Evolutionary conservation across 35 echinoderm and acorn worm genomes (phyloP), one percentile per base, ranked within the genome.

Genomic region (Acanthaster planci): DNA sequence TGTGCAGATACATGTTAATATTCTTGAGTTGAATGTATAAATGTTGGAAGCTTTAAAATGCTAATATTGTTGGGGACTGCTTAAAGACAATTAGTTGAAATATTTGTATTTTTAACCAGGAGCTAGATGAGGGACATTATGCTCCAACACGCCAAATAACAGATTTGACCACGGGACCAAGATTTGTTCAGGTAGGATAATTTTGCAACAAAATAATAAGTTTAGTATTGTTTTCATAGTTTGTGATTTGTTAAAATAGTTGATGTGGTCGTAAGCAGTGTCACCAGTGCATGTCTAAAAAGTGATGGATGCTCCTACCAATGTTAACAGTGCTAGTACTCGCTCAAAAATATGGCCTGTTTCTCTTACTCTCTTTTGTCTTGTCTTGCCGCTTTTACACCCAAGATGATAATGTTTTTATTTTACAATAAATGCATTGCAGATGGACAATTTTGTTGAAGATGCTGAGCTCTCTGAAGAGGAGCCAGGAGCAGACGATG

Each of bases 381-480:
- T 68, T 23, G 60, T 6, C 60, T 27, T 68, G 60, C 3, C 3
- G 18, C 7, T 68, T 23, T n/a, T n/a, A n/a, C 5, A 68, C 32
- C 18, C 60, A 68, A 68, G 32, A 23, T 68, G 3, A 68, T 6
- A 5, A 10, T 8, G 22, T 23, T 50, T 47, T 1, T 18, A 22
- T n/a, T 50, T 81, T 19, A 51, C 27, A 3, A 7, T 81, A n/a
- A 22, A 39, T 7, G 17, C 23, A 38, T 39, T 15, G 27, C 37
- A 89, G 87, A 80, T 89, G 67, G 87, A 89, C 82, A 89, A 89
- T 56, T 89, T 83, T 89, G 76, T 89, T n/a, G 87, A 89, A 37
- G 87, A 89, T 10, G 44, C 40, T 14, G 56, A 68, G 35, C 56
- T 57, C 44, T 22, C 18, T 34, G 80, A 79, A 81, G 57, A 55